Base-by-base conservation (phyloP, 2,888 invertebrate genomes). In the Microctonus hyperodae region DNA sequence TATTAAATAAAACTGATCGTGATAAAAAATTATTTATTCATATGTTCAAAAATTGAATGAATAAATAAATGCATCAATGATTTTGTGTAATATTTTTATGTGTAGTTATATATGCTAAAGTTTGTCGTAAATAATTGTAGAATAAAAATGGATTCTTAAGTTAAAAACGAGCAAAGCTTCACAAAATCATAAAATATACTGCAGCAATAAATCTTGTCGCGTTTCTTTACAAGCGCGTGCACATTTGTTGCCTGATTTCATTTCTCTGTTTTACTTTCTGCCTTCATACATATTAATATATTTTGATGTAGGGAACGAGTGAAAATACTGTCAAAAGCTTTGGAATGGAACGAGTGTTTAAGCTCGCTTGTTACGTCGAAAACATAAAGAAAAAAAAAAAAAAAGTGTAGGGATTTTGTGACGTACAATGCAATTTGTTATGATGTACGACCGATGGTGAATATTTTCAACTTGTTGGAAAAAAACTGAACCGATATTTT, bases 221-320 rank as follows among this genome's bases (percentile, higher is more conserved):
- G 65, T 65, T 56, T 61, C 67, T 60, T 58, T 60, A 69, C 16
- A 16, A n/a, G 44, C 44, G 16, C n/a, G 20, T 69, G 10, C 55
- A 22, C 31, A 16, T 67, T 69, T 57, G 16, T 63, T 61, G 61
- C 64, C 67, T 69, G 67, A 69, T 70, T 70, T 67, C 65, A 56
- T 62, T 59, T 66, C 44, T 63, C 50, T 60, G 40, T 40, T 68
- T 35, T 69, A 65, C 65, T 65, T 69, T 44, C 6, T 44, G 7
- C 44, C 44, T n/a, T 44, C 70, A 69, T 71, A 71, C 70, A 69
- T 71, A 71, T 71, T 71, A 67, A 71, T 64, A 71, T 69, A 65
- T 67, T 67, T 33, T 63, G 67, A 67, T 69, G 65, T 65, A 13
- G 59, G 35, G 44, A 56, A 65, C 67, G 66, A 67, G 67, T 65